Conservation (phyloP, 2,888 invertebrate genomes). For the Aricia artaxerxes region DNA sequence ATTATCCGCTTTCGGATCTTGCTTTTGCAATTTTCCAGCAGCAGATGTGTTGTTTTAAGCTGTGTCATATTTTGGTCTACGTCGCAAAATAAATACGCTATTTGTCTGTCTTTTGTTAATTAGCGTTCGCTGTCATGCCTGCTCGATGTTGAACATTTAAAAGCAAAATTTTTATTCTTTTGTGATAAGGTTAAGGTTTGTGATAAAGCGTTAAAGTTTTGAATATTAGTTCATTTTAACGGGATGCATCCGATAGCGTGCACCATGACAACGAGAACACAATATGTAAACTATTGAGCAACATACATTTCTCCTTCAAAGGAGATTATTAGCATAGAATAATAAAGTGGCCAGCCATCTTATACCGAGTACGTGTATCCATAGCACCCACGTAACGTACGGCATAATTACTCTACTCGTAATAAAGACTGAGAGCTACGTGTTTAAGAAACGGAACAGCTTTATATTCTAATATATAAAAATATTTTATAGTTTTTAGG, state of each 20-base stretch:
- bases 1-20: constrained; percentile 56
- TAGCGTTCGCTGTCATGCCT: constrained; percentile 1
- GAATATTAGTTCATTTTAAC: constrained; percentile 12
- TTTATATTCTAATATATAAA: not conserved
- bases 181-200: not conserved
- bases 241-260: constrained; percentile 8
- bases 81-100: constrained; percentile 13
- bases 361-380: constrained; percentile 26
- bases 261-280: constrained; percentile 17
- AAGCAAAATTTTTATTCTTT: not conserved
- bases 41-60: constrained; percentile 30
- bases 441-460: not conserved
- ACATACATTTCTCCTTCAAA: constrained; percentile 28
- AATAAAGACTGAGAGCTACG: constrained; percentile 17
- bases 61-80: constrained; percentile 23
- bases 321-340: constrained; percentile 31
- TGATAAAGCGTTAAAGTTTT: not conserved
- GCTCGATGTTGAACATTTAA: not conserved
- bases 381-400: constrained; percentile 24
- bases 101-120: constrained; percentile 22
- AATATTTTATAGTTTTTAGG: not conserved
- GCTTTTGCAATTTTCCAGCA: constrained; percentile 26
- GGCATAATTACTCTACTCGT: constrained; percentile 21
- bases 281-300: constrained; percentile 30
- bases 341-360: constrained; percentile 28